Conservation (phyloP, 2,888 invertebrate genomes). For the Beris morrisii region DNA sequence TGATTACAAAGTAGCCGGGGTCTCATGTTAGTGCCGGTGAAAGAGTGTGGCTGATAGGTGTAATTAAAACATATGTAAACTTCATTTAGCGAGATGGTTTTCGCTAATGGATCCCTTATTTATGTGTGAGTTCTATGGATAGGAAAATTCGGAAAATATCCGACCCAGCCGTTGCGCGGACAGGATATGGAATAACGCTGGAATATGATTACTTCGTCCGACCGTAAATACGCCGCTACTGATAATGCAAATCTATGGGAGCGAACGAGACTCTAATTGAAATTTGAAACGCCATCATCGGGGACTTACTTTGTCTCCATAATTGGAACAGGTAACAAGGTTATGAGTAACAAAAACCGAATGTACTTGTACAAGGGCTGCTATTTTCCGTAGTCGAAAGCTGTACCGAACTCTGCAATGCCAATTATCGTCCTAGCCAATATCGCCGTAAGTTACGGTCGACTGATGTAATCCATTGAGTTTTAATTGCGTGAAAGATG, state of each 20-base stretch:
- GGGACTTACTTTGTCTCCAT: conserved; percentile 50
- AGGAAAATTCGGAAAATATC: conserved; percentile 7
- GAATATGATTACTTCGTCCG: conserved; percentile 42
- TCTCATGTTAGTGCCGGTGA: conserved; percentile 16
- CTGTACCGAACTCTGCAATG: conserved; percentile 5
- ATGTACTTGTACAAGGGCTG: neutral
- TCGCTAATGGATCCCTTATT: conserved; percentile 46
- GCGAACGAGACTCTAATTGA: conserved; percentile 40
- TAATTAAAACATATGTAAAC: conserved; percentile 46
- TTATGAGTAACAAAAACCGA: conserved; percentile 45
- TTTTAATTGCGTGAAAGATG: conserved; percentile 30
- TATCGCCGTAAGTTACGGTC: conserved; percentile 20
- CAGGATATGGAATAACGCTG: conserved; percentile 22
- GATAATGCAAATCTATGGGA: conserved; percentile 35
- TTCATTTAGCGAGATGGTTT: conserved; percentile 44
- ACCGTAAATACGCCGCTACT: conserved; percentile 40
- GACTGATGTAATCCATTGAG: conserved; percentile 18
- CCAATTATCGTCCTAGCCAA: conserved; percentile 20
- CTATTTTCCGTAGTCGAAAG: neutral
- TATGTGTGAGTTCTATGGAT: conserved; percentile 34
- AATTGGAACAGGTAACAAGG: conserved; percentile 57
- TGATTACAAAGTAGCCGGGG: conserved; percentile 26
- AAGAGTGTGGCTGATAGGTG: conserved; percentile 43
- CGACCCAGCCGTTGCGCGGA: neutral
- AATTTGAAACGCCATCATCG: conserved; percentile 42